Evolutionary conservation across 1,140 invertebrate genomes (phyloP), one percentile per base, ranked within the genome.

Genomic region (Cephus cinctus): DNA sequence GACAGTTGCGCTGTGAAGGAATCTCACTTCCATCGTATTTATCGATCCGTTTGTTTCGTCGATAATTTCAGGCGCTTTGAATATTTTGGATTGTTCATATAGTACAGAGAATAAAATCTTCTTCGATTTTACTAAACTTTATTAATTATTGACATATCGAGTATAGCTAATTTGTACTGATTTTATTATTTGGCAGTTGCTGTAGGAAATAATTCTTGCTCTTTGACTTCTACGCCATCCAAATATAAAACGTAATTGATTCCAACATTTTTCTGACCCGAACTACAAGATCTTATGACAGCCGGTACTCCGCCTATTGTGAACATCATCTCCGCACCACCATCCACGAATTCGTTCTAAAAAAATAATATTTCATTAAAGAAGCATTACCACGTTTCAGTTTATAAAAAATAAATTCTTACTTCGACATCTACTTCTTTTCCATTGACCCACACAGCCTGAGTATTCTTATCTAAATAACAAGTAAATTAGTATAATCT

Each of bases 391-490:
- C n/a, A 25, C 11, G 9, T 9, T 14, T 22, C 18, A 38, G 20
- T 31, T 31, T 46, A 39, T 12, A 44, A 43, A 2, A 44, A 20
- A 16, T 21, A 36, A 14, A 12, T 19, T 5, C 14, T 55, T 54
- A 75, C 74, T 58, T 75, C 65, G 1, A 81, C 82, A 31, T 88
- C 82, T 5, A 85, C 69, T 68, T 84, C 82, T 46, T 81, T 59
- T 27, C 89, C 89, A 73, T 92, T 90, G 0, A 88, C 80, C 86
- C 87, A 91, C 25, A 92, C 80, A 63, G 86, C 84, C 47, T 90
- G 73, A 8, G 86, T 86, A 47, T 87, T 85, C 73, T 89, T 90
- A 73, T 92, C 89, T 87, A 65, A 52, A 76, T 57, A 46, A 49
- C 50, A 52, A 50, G 53, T 31, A 43, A 47, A 48, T 31, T 52